Evolutionary conservation across 2,888 invertebrate genomes (phyloP), one percentile per base, ranked within the genome.

Genomic region (Andrena flavipes): DNA sequence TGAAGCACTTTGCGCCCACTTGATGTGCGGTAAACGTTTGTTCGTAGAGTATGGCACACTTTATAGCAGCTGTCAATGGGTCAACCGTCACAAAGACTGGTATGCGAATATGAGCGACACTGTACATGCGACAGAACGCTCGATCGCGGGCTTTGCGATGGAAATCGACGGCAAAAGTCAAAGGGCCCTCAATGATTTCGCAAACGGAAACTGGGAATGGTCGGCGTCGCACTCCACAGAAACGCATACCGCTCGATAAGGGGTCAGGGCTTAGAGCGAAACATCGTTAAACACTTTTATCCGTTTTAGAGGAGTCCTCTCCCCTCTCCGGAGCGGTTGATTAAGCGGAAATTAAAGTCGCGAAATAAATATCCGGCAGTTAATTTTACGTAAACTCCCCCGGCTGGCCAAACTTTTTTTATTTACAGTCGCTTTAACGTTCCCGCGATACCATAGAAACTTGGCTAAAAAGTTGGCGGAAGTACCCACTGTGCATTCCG

Each of bases 151-250:
- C 64, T 64, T 65, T 65, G 42, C 70, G 67, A 60, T 49, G 23
- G 16, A 65, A 79, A 33, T 67, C 64, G 33, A 1, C 16, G 54
- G 13, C 8, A 33, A 67, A 51, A 67, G 59, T 70, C 70, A 80
- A 80, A 80, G 81, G 42, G 60, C 6, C 20, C 42, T 63, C 81
- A 16, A 75, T 82, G 67, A 82, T 80, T 81, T 75, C 49, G 13
- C 33, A 49, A 42, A 48, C 60, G 10, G 60, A 48, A 48, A 29
- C 8, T 33, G 16, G 8, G 16, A 16, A 56, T 16, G 33, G 23
- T 8, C 29, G 63, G 63, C 48, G 33, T 29, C 29, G 23, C 13
- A 49, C 29, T 16, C 6, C 48, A 26, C 2, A 6, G 35, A 29
- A 73, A 72, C 30, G 35, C 60, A 68, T 69, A 16, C 10, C 30